Percentiles rank a stretch among this genome's conserved stretches.
Conservation (phyloP, 2,888 invertebrate genomes). For the Drosophila nr. fundita region DNA sequence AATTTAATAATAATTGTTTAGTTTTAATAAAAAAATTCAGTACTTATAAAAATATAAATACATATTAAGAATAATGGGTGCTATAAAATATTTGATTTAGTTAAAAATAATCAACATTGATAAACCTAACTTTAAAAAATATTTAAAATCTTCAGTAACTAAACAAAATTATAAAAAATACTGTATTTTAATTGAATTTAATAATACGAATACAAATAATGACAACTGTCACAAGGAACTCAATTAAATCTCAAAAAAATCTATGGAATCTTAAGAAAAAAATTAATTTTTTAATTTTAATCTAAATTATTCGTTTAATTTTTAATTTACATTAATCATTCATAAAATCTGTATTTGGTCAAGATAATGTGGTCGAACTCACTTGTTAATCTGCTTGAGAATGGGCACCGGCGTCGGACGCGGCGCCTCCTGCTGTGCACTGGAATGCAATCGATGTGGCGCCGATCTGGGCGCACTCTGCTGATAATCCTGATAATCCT, state of each 20-base stretch:
- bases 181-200: neutral
- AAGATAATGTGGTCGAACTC: slow-evolving; percentile 36
- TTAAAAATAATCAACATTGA: neutral
- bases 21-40: neutral
- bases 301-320: neutral
- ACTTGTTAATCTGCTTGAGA: slow-evolving; percentile 94
- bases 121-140: neutral
- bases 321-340: neutral
- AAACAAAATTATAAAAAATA: neutral
- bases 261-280: neutral
- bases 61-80: neutral
- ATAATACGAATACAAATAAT: neutral
- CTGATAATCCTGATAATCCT: slow-evolving; percentile 85
- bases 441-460: slow-evolving; percentile 80
- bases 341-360: neutral
- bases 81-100: neutral
- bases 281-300: neutral
- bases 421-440: slow-evolving; percentile 67
- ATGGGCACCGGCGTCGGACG: slow-evolving; percentile 89
- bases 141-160: neutral
- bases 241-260: neutral
- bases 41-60: neutral
- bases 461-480: slow-evolving; percentile 80
- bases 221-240: neutral
- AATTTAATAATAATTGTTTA: neutral